phyloP scores from a whole-genome alignment of 2,888 invertebrate species.

The Coelopa pilipes region DNA sequence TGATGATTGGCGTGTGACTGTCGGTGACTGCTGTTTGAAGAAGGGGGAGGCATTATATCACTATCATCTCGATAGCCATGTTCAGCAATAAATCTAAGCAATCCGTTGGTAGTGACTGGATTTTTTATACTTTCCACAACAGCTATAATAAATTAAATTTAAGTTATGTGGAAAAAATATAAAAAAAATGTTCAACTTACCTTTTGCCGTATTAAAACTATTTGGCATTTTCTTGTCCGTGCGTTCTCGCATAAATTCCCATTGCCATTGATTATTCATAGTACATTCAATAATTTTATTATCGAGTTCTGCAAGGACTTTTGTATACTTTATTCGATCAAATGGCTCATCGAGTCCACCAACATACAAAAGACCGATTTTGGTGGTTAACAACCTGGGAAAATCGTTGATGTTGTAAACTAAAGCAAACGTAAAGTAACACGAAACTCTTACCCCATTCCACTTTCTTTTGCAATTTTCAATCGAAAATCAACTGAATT shows the following conservation, averaged over 20 bases:
- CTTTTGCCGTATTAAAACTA: constrained; percentile 80
- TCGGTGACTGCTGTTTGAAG: constrained; percentile 19
- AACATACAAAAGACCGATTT: constrained; percentile 82
- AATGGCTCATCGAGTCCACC: constrained; percentile 78
- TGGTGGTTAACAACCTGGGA: constrained; percentile 74
- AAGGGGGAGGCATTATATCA: constrained; percentile 78
- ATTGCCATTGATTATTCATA: constrained; percentile 76
- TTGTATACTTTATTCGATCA: constrained; percentile 80
- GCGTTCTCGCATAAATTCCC: constrained; percentile 95
- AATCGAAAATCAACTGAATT: constrained; percentile 97
- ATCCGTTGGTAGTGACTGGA: constrained; percentile 86
- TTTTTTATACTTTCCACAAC: constrained; percentile 83
- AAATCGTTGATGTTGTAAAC: background rate
- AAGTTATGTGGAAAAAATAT: background rate
- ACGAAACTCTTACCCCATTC: constrained; percentile 76
- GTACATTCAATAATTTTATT: constrained; percentile 97
- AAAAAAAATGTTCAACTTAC: constrained; percentile 36
- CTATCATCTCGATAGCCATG: constrained; percentile 75
- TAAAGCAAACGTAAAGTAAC: too few relatives aligned
- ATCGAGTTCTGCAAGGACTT: constrained; percentile 80
- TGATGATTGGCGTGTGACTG: constrained; percentile 17
- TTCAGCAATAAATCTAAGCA: constrained; percentile 78
- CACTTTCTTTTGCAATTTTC: constrained; percentile 79
- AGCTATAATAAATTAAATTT: constrained; percentile 68
- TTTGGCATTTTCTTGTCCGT: constrained; percentile 98